These are phyloP conservation scores for Ardeotis arabs DNA, from an alignment of 2,113 vertebrate genomes.

Conservation along the genomic window DNA sequence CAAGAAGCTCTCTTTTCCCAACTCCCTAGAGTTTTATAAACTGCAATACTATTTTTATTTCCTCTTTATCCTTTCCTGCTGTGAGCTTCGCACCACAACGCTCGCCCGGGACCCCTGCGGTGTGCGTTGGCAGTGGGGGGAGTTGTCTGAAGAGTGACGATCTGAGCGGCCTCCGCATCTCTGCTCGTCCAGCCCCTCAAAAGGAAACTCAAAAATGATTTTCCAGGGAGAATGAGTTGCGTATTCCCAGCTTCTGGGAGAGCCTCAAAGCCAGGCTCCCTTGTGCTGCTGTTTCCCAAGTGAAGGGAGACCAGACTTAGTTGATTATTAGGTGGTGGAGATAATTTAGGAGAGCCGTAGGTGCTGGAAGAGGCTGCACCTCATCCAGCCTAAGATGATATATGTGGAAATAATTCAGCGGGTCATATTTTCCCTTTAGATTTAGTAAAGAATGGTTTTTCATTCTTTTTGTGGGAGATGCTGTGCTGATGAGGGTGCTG, in stretches of 20 bases:
- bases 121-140: background rate
- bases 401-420: background rate
- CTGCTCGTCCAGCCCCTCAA: background rate
- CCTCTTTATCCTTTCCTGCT: background rate
- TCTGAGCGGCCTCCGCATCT: background rate
- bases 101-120: rapidly evolving
- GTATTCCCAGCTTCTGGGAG: background rate
- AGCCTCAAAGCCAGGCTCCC: background rate
- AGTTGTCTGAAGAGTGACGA: background rate
- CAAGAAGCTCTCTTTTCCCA: background rate
- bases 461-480: background rate
- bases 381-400: background rate
- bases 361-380: background rate
- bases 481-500: background rate
- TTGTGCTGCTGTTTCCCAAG: background rate
- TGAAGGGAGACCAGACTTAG: background rate
- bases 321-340: background rate
- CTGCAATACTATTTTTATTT: rapidly evolving
- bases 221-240: background rate
- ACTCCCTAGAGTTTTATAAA: background rate
- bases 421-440: background rate
- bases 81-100: background rate
- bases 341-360: background rate
- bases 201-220: background rate
- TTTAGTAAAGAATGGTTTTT: background rate